Evolutionary conservation across 2,888 invertebrate species (phyloP).

Genomic region (Phortica okadai): DNA sequence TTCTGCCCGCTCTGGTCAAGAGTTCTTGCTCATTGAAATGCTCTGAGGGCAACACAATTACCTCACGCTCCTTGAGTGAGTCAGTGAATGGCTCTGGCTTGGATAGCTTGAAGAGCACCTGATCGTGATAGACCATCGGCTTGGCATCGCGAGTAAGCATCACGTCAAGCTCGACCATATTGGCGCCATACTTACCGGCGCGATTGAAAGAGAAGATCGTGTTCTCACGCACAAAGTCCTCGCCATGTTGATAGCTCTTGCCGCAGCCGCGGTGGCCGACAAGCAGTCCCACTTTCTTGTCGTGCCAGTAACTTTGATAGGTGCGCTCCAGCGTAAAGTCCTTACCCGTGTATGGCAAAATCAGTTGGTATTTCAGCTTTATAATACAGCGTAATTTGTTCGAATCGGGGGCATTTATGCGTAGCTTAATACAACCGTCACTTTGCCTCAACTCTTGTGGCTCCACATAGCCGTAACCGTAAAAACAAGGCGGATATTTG

Average conservation of each 20-base stretch:
- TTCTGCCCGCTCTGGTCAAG: not conserved
- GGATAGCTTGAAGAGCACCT: slow-evolving; percentile 73
- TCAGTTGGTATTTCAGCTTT: slow-evolving; percentile 9
- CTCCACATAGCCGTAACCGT: slow-evolving; percentile 91
- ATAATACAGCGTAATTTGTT: not conserved
- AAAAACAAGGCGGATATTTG: slow-evolving; percentile 73
- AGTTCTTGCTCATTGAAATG: not conserved
- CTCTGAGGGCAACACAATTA: slow-evolving; percentile 88
- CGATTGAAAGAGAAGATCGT: slow-evolving; percentile 93
- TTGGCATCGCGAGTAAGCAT: slow-evolving; percentile 94
- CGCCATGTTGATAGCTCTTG: slow-evolving; percentile 87
- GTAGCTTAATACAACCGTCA: slow-evolving; percentile 79
- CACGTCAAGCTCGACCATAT: slow-evolving; percentile 98
- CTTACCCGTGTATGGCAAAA: not conserved
- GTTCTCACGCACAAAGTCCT: slow-evolving; percentile 81
- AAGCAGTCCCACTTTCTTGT: slow-evolving; percentile 87
- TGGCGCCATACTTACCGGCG: slow-evolving; percentile 93
- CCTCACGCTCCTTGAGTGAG: slow-evolving; percentile 12
- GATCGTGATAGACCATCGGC: slow-evolving; percentile 95
- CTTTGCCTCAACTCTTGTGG: slow-evolving; percentile 87
- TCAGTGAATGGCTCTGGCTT: not conserved
- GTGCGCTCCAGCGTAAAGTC: slow-evolving; percentile 85
- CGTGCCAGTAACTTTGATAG: slow-evolving; percentile 89
- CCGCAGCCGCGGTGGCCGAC: slow-evolving; percentile 96
- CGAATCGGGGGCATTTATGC: not conserved